phyloP scores from a whole-genome alignment of 2,888 invertebrate genomes.

The Ephialtes manifestator region DNA sequence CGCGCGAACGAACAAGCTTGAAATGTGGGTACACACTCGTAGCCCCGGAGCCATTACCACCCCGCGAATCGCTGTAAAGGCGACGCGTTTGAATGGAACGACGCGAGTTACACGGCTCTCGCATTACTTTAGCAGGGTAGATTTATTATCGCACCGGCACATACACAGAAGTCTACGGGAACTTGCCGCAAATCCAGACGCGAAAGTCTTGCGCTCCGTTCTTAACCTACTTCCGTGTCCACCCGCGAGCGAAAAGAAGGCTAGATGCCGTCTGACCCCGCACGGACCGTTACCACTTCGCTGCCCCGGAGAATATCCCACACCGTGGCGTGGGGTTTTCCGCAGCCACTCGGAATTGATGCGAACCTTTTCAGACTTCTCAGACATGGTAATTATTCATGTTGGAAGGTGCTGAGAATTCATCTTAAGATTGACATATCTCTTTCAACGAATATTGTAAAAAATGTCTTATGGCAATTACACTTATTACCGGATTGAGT shows the following conservation, averaged over 20 bases:
- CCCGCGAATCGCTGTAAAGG: constrained; percentile 76
- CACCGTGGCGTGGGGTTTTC: background rate
- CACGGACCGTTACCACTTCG: constrained; percentile 59
- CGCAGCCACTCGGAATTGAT: constrained; percentile 54
- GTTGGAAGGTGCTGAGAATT: constrained; percentile 18
- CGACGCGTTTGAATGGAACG: constrained; percentile 79
- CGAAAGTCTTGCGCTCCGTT: constrained; percentile 44
- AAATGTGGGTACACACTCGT: constrained; percentile 78
- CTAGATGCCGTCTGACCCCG: constrained; percentile 50
- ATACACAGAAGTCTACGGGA: constrained; percentile 28
- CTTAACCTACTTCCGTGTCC: constrained; percentile 68
- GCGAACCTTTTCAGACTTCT: constrained; percentile 51
- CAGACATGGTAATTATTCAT: constrained; percentile 57
- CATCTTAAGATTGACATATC: background rate
- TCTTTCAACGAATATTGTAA: constrained; percentile 3
- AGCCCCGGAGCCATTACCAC: constrained; percentile 78
- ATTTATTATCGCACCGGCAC: constrained; percentile 77
- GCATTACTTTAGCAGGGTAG: constrained; percentile 78
- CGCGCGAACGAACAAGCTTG: constrained; percentile 74
- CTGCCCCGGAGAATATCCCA: background rate
- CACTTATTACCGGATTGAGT: too few relatives aligned
- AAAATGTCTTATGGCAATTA: background rate
- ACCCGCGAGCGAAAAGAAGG: constrained; percentile 25
- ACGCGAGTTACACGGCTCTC: constrained; percentile 77
- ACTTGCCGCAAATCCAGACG: constrained; percentile 29